phyloP scores from a whole-genome alignment of 2,113 vertebrate species.

The Macaca fascicularis region T2T-MFA8v1.1 NC_088380.1:133522501-133523000 shows the following conservation, averaged over 20 bases:
- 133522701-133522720: neutral
- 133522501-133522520: too few species aligned
- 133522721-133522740: neutral
- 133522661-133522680: too few species aligned
- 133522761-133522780: neutral
- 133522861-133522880: slow-evolving; percentile 22
- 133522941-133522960: neutral
- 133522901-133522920: neutral
- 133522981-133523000: neutral
- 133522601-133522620: too few species aligned
- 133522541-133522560: too few species aligned
- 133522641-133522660: too few species aligned
- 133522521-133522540: too few species aligned
- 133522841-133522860: neutral
- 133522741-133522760: neutral
- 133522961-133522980: neutral
- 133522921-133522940: neutral
- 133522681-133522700: neutral
- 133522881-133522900: neutral
- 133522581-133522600: too few species aligned
- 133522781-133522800: neutral
- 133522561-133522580: too few species aligned
- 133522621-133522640: too few species aligned
- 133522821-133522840: neutral
- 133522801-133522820: neutral